Evolutionary conservation across 1,140 invertebrate genomes (phyloP).

Genomic region (Hylaeus volcanicus): DNA sequence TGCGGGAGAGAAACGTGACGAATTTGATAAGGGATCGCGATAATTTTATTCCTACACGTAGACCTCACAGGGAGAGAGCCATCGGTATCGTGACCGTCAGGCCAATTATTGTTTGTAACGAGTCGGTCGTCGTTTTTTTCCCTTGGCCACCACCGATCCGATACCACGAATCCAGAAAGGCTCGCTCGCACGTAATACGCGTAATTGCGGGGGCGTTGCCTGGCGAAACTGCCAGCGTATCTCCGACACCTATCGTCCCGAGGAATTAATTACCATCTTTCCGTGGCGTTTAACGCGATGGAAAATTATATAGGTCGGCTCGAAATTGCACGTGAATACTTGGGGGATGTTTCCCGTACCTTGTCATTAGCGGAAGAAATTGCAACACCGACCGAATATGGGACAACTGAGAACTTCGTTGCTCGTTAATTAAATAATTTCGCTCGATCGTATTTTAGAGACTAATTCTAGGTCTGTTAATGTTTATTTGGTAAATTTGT

Average conservation of each 20-base stretch:
- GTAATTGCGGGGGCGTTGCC: slow-evolving; percentile 3
- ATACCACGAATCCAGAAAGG: slow-evolving; percentile 8
- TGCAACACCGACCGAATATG: neutral
- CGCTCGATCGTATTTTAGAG: no score
- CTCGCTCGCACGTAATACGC: neutral
- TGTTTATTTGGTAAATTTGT: no score
- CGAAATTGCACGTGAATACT: neutral
- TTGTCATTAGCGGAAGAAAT: neutral
- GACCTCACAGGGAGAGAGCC: slow-evolving; percentile 33
- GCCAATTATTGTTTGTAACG: slow-evolving; percentile 43
- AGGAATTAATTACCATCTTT: neutral
- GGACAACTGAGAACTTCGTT: neutral
- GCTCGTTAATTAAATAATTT: no score
- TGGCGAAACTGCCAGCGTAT: neutral
- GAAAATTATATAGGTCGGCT: neutral
- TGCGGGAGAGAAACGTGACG: slow-evolving; percentile 48
- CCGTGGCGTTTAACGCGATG: neutral
- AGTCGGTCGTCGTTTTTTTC: neutral
- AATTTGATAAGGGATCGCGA: slow-evolving; percentile 43
- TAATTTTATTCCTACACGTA: slow-evolving; percentile 47
- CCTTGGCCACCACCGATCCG: neutral
- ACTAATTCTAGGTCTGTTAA: no score
- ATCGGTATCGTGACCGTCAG: slow-evolving; percentile 37
- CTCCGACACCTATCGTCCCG: neutral
- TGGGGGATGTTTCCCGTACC: neutral